These are phyloP conservation scores for Corapipo altera DNA, from an alignment of 2,113 vertebrate genomes.

Conservation along the genomic window DNA sequence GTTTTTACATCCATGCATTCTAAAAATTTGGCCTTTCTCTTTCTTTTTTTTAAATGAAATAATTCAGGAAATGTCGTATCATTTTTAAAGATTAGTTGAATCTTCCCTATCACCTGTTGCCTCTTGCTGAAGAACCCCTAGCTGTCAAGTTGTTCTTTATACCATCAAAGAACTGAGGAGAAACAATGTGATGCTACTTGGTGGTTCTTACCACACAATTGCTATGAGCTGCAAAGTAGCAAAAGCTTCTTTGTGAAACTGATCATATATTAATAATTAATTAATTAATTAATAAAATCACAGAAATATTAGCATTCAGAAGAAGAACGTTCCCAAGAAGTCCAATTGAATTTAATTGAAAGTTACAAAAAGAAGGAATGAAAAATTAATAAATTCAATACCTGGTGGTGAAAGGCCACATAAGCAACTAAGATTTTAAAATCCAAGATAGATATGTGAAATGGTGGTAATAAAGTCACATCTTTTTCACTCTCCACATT, in stretches of 20 bases:
- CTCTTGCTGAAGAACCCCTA: not conserved
- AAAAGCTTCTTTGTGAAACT: not conserved
- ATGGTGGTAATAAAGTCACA: not conserved
- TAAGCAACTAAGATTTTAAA: not conserved
- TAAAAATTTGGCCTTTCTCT: not conserved
- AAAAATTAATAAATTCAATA: not conserved
- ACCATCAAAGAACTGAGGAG: not conserved
- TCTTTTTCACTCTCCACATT: not conserved
- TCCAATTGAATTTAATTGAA: slow-evolving; percentile 7
- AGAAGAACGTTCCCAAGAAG: not conserved
- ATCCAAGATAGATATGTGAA: not conserved
- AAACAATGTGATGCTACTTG: not conserved
- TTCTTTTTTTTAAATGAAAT: not conserved
- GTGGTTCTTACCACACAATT: not conserved
- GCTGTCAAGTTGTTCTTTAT: not conserved
- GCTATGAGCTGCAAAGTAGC: not conserved
- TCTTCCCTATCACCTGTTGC: not conserved
- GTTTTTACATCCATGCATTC: not conserved
- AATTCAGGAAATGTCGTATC: not conserved
- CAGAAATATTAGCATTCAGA: not conserved
- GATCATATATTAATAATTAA: not conserved
- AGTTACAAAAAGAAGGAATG: not conserved
- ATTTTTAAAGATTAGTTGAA: not conserved
- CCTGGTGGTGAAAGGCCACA: not conserved
- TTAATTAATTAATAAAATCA: not conserved